Evolutionary conservation across 2,888 invertebrate genomes (phyloP), one percentile per base, ranked within the genome.

Genomic region (Drosophila aldrichi): DNA sequence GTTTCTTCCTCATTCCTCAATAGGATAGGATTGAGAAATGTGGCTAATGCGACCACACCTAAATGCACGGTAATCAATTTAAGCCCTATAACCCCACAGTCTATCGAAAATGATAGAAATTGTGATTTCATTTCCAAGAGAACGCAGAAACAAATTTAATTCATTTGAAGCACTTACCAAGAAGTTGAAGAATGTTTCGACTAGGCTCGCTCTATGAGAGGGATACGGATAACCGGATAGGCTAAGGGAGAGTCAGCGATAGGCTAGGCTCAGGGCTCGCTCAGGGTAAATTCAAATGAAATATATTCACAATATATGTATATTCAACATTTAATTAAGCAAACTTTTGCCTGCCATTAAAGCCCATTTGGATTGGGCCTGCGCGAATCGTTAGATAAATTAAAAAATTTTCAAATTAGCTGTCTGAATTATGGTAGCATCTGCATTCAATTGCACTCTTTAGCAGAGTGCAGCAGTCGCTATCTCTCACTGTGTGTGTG

Each of bases 371-470:
- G 8, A 57, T 46, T 58, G 9, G 48, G 54, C 66, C 44, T 57
- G 74, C 46, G 44, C 14, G 44, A 54, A 70, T 73, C 82, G 79
- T 88, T 77, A 88, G 85, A 83, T 85, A 83, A 88, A 83, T 88
- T 74, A 22, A 52, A 55, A 75, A 75, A 81, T 73, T 74, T 77
- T 73, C 81, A 87, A 82, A 83, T 83, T 83, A 83, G 88, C 79
- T 52, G 76, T 61, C 74, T 74, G 82, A 75, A 85, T 85, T 79
- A 79, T 77, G 82, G 88, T 64, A 85, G 82, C 83, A 83, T 83
- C 83, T 86, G 85, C 87, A 83, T 71, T 78, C 81, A 85, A 83
- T 81, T 87, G 89, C 87, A 71, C 77, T 80, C 63, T 76, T 71
- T 65, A 52, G 62, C 70, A 70, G 74, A 75, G 55, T 72, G 79